Conservation (phyloP, 1,140 invertebrate genomes). For the Meteorus sp. region DNA sequence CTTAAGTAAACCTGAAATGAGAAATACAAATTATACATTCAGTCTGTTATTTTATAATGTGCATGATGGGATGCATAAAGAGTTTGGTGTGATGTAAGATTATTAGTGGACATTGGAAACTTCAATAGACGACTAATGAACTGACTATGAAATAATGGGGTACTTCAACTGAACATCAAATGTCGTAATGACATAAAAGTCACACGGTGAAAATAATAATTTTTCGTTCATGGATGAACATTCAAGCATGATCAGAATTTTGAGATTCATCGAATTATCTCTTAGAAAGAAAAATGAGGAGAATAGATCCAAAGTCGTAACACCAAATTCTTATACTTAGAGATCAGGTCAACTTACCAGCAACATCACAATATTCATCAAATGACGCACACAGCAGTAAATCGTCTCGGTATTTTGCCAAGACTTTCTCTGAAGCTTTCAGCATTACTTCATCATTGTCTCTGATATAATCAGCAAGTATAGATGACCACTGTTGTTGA, state of each 20-base stretch:
- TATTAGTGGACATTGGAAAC: too few relatives aligned
- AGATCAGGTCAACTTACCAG: conserved; percentile 60
- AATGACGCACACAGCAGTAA: conserved; percentile 87
- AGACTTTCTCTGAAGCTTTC: conserved; percentile 82
- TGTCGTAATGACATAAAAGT: background rate
- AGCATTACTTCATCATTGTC: conserved; percentile 89
- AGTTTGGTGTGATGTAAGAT: background rate
- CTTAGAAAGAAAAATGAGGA: too few relatives aligned
- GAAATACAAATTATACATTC: too few relatives aligned
- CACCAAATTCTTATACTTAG: conserved; percentile 9
- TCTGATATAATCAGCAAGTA: conserved; percentile 89
- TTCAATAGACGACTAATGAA: too few relatives aligned
- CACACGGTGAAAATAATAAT: background rate
- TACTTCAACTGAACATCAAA: too few relatives aligned
- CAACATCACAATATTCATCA: conserved; percentile 88
- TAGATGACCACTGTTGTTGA: conserved; percentile 84
- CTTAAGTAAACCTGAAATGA: conserved; percentile 65
- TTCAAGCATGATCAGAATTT: conserved; percentile 8
- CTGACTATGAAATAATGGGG: too few relatives aligned
- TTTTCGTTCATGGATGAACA: background rate
- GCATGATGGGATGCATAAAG: background rate
- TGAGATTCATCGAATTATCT: too few relatives aligned
- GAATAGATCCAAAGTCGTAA: too few relatives aligned
- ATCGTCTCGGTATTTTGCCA: conserved; percentile 84
- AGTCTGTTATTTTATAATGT: conserved; percentile 24